Conservation (phyloP, 2,797 vertebrate species). For the Acipenser oxyrinchus region DNA sequence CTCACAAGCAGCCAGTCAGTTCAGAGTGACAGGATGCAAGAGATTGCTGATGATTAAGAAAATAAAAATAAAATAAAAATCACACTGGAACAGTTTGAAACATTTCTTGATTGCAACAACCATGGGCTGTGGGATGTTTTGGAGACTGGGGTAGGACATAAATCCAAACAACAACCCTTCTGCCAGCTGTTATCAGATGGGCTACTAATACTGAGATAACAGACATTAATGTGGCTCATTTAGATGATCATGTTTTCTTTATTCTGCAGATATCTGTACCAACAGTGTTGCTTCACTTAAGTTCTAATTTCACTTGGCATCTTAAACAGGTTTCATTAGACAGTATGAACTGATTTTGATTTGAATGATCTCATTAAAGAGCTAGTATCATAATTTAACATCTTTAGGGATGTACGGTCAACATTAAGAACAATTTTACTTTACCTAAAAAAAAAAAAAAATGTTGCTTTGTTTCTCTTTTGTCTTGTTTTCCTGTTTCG, state of each 20-base stretch:
- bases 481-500: no score
- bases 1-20: background rate
- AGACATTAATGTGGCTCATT: conserved; percentile 53
- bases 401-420: no score
- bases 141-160: conserved; percentile 29
- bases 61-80: background rate
- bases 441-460: no score
- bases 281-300: no score
- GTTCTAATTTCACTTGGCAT: no score
- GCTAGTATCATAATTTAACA: no score
- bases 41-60: background rate
- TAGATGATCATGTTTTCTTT: conserved; percentile 10
- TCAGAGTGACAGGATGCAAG: background rate
- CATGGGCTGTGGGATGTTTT: conserved; percentile 17
- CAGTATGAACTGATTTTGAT: no score
- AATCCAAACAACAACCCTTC: conserved; percentile 19
- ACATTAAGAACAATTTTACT: no score
- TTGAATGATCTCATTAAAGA: no score
- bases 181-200: conserved; percentile 45
- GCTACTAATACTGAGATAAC: conserved; percentile 15
- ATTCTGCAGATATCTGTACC: no score
- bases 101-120: conserved; percentile 31
- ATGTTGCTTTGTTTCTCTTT: no score
- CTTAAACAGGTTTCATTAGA: no score
- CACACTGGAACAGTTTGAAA: conserved; percentile 9